Evolutionary conservation across 2,888 invertebrate species (phyloP), one percentile per base, ranked within the genome.

Genomic region (Scaptomyza cyrtandrae): DNA sequence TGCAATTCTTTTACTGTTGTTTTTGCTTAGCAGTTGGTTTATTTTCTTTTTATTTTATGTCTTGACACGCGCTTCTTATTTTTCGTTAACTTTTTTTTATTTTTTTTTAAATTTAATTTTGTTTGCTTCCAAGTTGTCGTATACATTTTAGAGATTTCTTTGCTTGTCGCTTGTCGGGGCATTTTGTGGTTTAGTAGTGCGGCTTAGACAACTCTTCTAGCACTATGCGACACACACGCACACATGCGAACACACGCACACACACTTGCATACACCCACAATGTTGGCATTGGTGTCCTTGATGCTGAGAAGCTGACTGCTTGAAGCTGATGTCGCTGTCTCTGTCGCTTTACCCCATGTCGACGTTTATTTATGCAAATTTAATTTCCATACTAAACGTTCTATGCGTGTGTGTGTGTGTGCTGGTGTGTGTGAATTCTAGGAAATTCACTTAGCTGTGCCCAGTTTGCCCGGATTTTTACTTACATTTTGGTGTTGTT

Each of bases 361-460:
- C 80, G 85, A 80, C 85, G 79, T 86, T 83, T 87, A 88, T 88
- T 88, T 88, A 88, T 88, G 88, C 87, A 88, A 88, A 88, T 86
- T 87, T 86, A 85, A 86, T 86, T 86, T 86, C 85, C 86, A 80
- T 85, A 81, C 86, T 86, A 86, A 86, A 85, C 86, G 86, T 63
- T 84, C 53, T 70, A 13, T 64, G 64, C 54, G 68, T 73, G 60
- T 72, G 50, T 52, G 55, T 64, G 33, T 45, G 14, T 45, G 44
- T 53, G 45, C 33, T 29, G 24, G 46, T 46, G 48, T 57, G 16
- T 59, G 44, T 57, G 41, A 50, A 55, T 71, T 6, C 49, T 75
- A 66, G 56, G 43, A 70, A 82, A 87, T 83, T 85, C 83, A 84
- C 86, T 84, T 83, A 80, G 65, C 70, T 70, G 27, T 68, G 84